Evolutionary conservation across 35 echinoderm and acorn worm genomes (phyloP).

Genomic region (Ophioderma brevispina): DNA sequence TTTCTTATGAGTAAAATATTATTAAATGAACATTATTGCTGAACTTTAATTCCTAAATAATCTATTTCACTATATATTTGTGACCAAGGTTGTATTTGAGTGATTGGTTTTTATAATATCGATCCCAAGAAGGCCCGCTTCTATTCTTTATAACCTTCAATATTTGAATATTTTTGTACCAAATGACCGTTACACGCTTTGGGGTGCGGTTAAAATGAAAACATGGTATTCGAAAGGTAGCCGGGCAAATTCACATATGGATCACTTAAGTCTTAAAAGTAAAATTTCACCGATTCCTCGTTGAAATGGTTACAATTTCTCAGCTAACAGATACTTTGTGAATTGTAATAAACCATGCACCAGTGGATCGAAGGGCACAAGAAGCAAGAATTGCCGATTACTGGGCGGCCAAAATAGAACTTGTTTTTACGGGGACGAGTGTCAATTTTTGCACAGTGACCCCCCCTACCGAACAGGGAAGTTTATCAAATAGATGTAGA

Average conservation of each 20-base stretch:
- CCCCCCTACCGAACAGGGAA: neutral
- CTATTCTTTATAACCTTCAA: too few relatives aligned
- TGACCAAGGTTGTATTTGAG: too few relatives aligned
- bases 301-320: neutral
- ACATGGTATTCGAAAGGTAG: constrained; percentile 41
- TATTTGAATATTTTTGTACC: too few relatives aligned
- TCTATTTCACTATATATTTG: too few relatives aligned
- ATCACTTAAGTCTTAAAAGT: neutral
- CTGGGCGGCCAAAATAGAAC: constrained; percentile 41
- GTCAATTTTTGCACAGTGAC: constrained; percentile 52
- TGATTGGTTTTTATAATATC: too few relatives aligned
- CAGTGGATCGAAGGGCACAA: constrained; percentile 19
- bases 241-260: constrained; percentile 13
- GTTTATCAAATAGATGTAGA: too few relatives aligned
- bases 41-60: too few relatives aligned
- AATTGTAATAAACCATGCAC: constrained; percentile 26
- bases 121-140: too few relatives aligned
- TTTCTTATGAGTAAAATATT: too few relatives aligned
- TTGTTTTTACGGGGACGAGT: constrained; percentile 54
- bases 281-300: constrained; percentile 14
- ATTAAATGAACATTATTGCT: too few relatives aligned
- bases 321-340: neutral
- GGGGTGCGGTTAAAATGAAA: constrained; percentile 3
- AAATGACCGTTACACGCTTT: neutral
- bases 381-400: constrained; percentile 47